Evolutionary conservation across 2,113 vertebrate genomes (phyloP), one percentile per base, ranked within the genome.

Genomic region (Carassius carassius): DNA sequence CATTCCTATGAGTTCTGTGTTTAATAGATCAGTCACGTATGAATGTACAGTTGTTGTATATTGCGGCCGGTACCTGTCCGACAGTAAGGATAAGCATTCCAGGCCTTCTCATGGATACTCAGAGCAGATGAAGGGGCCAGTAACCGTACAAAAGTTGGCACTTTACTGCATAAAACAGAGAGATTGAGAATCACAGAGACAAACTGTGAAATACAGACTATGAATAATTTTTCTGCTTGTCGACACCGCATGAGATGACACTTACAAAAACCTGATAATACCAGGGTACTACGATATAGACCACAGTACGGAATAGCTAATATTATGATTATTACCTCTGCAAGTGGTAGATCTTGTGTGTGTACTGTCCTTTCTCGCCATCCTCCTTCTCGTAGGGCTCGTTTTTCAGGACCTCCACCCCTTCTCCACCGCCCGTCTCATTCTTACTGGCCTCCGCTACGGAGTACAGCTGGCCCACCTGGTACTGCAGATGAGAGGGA

Each of bases 81-180:
- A 92, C 98, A 99, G 90, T 98, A 99, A 3, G 98, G 98, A 86
- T 97, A 99, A n/a, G 98, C 98, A 83, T 99, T 99, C 98, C 98
- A 99, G 3, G 98, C 98, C 92, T 98, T 95, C 92, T 99, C 98
- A 0, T 98, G 96, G 73, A 99, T 93, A 87, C 95, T 95, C 54
- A 99, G 93, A 73, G 98, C 94, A 89, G 94, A 95, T 89, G 96
- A 94, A 2, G 98, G 98, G 72, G 97, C 98, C 82, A 99, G 60
- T 92, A 94, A 89, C 83, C 95, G 91, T 78, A 99, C 94, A 88
- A 96, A 92, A 0, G 87, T 79, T 44, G 98, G 98, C 44, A 99
- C 97, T 94, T 99, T 99, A 94, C 98, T 99, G 91, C 58, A 93
- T 44, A 4, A 78, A 29, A 35, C 56, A 90, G 35, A 12, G 35